These are phyloP conservation scores for Siphlonurus alternatus DNA, from an alignment of 2,888 invertebrate genomes.

Conservation along the genomic window DNA sequence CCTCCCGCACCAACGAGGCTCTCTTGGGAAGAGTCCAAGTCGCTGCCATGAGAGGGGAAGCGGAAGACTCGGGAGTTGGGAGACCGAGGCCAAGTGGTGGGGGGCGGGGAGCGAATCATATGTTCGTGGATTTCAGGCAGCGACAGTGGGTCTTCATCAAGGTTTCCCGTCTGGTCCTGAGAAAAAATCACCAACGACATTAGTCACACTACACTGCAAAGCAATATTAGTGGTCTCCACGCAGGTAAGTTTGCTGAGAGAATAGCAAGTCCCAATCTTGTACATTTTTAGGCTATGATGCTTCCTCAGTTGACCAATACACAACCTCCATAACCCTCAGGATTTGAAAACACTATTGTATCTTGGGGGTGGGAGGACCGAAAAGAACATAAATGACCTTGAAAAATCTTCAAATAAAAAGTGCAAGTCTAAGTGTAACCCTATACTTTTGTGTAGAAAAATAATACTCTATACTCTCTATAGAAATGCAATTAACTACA, in stretches of 20 bases:
- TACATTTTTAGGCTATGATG: no score
- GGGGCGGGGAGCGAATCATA: constrained; percentile 66
- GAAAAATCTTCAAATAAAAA: no score
- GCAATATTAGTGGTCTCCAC: neutral
- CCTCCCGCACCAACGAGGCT: neutral
- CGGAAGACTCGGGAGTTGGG: constrained; percentile 37
- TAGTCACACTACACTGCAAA: neutral
- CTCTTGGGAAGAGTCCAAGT: constrained; percentile 26
- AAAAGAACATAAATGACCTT: no score
- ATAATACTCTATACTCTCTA: no score
- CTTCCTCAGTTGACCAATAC: no score
- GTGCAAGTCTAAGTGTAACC: no score
- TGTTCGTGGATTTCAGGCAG: constrained; percentile 67
- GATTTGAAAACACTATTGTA: no score
- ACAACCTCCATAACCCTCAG: no score
- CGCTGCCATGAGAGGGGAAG: constrained; percentile 31
- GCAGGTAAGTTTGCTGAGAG: neutral
- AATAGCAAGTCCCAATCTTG: no score
- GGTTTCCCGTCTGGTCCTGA: neutral
- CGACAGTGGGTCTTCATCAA: constrained; percentile 51
- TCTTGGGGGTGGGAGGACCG: no score
- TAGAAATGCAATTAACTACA: no score
- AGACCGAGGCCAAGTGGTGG: constrained; percentile 52
- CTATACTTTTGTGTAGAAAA: no score
- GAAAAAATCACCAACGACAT: neutral